Percentiles rank a stretch among this genome's conserved stretches.
Evolutionary conservation across 2,113 vertebrate species (phyloP).

Genomic region (Amphilophus citrinellus): DNA sequence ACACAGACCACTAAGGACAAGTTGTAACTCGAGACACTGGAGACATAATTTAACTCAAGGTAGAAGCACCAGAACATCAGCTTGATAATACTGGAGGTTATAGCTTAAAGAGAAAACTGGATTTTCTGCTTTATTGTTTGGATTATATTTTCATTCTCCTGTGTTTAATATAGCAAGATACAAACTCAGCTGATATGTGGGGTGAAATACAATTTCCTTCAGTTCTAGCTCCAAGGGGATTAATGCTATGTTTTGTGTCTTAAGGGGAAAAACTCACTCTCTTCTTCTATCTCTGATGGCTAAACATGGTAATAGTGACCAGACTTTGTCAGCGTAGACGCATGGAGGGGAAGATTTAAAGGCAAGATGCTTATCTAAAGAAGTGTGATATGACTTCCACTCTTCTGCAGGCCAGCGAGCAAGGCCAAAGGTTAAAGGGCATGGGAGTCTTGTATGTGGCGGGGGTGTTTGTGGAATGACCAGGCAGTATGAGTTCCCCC

Average conservation of each 20-base stretch:
- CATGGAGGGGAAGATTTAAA: slow-evolving; percentile 35
- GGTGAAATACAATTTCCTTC: slow-evolving; percentile 48
- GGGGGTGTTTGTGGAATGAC: slow-evolving; percentile 30
- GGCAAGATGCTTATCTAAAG: slow-evolving; percentile 61
- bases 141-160: background rate
- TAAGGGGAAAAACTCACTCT: slow-evolving; percentile 9
- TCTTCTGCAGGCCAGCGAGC: slow-evolving; percentile 29
- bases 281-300: slow-evolving; percentile 24
- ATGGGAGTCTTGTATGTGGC: slow-evolving; percentile 40
- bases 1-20: slow-evolving; percentile 50
- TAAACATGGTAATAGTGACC: slow-evolving; percentile 36
- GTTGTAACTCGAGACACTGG: slow-evolving; percentile 58
- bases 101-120: background rate
- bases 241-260: slow-evolving; percentile 42
- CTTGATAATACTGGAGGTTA: slow-evolving; percentile 28
- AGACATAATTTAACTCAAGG: slow-evolving; percentile 35
- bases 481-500: slow-evolving; percentile 25
- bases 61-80: slow-evolving; percentile 34
- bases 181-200: slow-evolving; percentile 13
- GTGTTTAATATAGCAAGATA: slow-evolving; percentile 7
- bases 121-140: slow-evolving; percentile 12
- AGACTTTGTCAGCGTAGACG: slow-evolving; percentile 32
- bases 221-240: slow-evolving; percentile 26
- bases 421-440: slow-evolving; percentile 69
- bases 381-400: slow-evolving; percentile 59